Base-by-base conservation (phyloP, 1,140 invertebrate species). In the Drosophila persimilis region DNA sequence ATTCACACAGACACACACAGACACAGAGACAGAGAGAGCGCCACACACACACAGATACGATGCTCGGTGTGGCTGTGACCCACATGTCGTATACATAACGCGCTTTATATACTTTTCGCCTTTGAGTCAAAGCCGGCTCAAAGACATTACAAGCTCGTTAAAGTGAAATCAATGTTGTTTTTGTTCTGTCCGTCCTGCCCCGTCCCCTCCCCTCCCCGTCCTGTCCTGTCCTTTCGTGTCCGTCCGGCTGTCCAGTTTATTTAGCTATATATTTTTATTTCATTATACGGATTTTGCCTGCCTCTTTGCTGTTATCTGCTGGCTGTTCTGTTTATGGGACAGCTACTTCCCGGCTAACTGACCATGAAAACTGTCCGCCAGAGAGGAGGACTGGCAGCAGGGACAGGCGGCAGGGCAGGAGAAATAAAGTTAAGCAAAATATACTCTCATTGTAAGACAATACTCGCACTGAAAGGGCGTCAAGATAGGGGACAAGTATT, bases 121-220 rank as follows among this genome's bases (percentile, higher is more conserved):
- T 77, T 81, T 75, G 73, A 75, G 35, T 39, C 35, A 39, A 39
- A 39, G 73, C 61, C 73, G 55, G 61, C 73, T 75, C 73, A 52
- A 67, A 80, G 81, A 85, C 81, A 85, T 85, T 85, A 85, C 81
- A 85, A 85, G 81, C 81, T 85, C 81, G 81, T 85, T 85, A 85
- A 85, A 85, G 81, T 85, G 81, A 85, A 85, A 85, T 85, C 81
- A 86, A 85, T 85, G 81, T 85, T 80, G 81, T 81, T 80, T 59
- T 69, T 67, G 48, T 45, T 71, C 24, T 65, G 51, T 29, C 31
- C 56, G 63, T 24, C 4, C 24, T 26, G 24, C 5, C 24, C 24
- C 0, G 4, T 5, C 24, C 17, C 17, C 0, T 17, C 17, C 17
- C 17, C 17, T 17, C 17, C 17, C 17, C 17, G 17, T 24, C 4